Evolutionary conservation across 1,140 invertebrate species (phyloP).

Genomic region (Drosophila littoralis): DNA sequence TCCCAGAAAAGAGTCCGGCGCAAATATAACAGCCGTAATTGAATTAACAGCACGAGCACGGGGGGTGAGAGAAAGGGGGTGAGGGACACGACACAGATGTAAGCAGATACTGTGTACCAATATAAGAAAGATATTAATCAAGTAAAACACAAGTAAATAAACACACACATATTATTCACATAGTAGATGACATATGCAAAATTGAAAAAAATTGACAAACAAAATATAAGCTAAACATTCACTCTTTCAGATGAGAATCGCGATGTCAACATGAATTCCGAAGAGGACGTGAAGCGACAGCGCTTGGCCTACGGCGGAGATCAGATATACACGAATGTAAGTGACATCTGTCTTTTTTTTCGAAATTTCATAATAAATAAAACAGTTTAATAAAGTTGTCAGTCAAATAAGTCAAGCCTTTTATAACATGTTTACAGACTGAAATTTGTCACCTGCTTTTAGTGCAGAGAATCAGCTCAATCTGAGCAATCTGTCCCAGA

Average conservation of each 20-base stretch:
- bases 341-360: slow-evolving; percentile 75
- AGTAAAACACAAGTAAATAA: not conserved
- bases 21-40: slow-evolving; percentile 29
- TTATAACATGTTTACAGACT: no score
- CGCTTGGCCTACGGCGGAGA: slow-evolving; percentile 95
- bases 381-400: not conserved
- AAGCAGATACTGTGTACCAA: not conserved
- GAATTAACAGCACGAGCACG: slow-evolving; percentile 33
- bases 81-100: not conserved
- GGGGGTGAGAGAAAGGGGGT: not conserved
- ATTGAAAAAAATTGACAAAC: no score
- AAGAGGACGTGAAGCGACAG: slow-evolving; percentile 94
- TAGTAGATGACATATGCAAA: no score
- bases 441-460: no score
- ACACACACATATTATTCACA: not conserved
- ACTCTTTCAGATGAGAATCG: slow-evolving; percentile 89
- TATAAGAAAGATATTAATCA: not conserved
- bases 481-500: no score
- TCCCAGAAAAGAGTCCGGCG: not conserved
- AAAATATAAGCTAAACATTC: not conserved
- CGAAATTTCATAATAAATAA: slow-evolving; percentile 55
- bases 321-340: slow-evolving; percentile 94
- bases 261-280: slow-evolving; percentile 92
- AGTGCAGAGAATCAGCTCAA: no score
- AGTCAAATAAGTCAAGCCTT: no score